These are phyloP conservation scores for Ophioninae sp. DNA, from an alignment of 2,888 invertebrate species.

Conservation along the genomic window DNA sequence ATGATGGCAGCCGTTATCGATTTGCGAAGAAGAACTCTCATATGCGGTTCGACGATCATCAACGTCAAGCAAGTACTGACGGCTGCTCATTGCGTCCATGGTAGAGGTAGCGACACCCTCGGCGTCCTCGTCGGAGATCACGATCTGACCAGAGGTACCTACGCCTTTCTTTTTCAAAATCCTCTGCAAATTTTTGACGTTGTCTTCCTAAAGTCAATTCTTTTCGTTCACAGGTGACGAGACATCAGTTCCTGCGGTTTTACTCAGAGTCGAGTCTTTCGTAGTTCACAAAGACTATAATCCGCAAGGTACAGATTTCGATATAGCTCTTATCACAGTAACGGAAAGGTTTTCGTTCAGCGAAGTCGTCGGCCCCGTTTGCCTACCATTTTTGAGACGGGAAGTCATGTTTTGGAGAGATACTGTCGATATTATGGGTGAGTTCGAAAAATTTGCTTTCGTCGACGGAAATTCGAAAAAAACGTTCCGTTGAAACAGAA, in stretches of 20 bases:
- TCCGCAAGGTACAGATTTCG: conserved; percentile 76
- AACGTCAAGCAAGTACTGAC: conserved; percentile 71
- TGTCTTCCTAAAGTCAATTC: not conserved
- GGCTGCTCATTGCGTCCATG: conserved; percentile 75
- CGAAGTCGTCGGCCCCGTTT: conserved; percentile 84
- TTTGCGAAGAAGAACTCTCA: conserved; percentile 42
- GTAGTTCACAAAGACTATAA: conserved; percentile 81
- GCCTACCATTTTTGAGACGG: conserved; percentile 83
- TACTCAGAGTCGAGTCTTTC: conserved; percentile 77
- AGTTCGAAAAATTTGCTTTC: conserved; percentile 27
- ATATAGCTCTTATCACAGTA: conserved; percentile 83
- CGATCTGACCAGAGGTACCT: conserved; percentile 64
- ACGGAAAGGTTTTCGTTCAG: conserved; percentile 81
- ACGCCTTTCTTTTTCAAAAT: not conserved
- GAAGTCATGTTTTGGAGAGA: conserved; percentile 70
- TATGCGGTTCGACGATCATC: conserved; percentile 77
- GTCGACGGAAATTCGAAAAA: not conserved
- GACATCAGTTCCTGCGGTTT: conserved; percentile 79
- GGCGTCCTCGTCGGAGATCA: conserved; percentile 77
- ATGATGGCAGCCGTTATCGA: conserved; percentile 83
- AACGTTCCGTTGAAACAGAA: not conserved
- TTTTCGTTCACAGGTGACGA: conserved; percentile 79
- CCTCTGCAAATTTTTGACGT: not conserved
- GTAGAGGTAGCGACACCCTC: not conserved
- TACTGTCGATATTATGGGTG: conserved; percentile 74